Percentiles rank a stretch among this genome's conserved stretches.
Conservation (phyloP, 2,888 invertebrate genomes). For the Cantharis flavilabris region DNA sequence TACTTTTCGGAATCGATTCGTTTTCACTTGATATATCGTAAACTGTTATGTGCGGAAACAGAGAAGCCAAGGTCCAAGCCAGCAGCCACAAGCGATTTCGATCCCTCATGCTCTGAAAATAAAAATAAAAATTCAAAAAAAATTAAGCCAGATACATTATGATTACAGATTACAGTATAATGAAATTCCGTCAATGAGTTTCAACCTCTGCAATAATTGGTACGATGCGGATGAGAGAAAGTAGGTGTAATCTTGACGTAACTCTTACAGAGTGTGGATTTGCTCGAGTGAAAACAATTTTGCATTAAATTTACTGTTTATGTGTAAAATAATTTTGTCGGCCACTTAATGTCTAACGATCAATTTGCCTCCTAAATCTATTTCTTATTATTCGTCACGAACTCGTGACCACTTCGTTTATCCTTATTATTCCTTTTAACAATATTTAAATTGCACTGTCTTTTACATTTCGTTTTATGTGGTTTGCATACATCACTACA, state of each 20-base stretch:
- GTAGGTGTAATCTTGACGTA: conserved; percentile 40
- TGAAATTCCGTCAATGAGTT: conserved; percentile 28
- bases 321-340: conserved; percentile 3
- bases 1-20: conserved; percentile 14
- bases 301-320: conserved; percentile 19
- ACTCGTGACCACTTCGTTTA: conserved; percentile 38
- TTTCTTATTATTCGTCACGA: conserved; percentile 32
- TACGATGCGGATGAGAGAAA: conserved; percentile 34
- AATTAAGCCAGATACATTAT: conserved; percentile 14
- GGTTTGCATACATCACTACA: not conserved
- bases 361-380: not conserved
- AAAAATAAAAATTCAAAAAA: conserved; percentile 8
- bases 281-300: conserved; percentile 23
- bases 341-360: conserved; percentile 2
- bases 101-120: conserved; percentile 41
- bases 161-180: conserved; percentile 7
- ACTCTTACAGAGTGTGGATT: conserved; percentile 6
- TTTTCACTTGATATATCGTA: conserved; percentile 16
- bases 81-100: conserved; percentile 46
- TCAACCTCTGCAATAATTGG: conserved; percentile 28
- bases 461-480: not conserved
- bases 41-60: conserved; percentile 18
- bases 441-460: not conserved
- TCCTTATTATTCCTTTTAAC: not conserved
- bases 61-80: conserved; percentile 40